Evolutionary conservation across 2,113 vertebrate species (phyloP), one percentile per base, ranked within the genome.

Genomic region (Pteruthius melanotis): DNA sequence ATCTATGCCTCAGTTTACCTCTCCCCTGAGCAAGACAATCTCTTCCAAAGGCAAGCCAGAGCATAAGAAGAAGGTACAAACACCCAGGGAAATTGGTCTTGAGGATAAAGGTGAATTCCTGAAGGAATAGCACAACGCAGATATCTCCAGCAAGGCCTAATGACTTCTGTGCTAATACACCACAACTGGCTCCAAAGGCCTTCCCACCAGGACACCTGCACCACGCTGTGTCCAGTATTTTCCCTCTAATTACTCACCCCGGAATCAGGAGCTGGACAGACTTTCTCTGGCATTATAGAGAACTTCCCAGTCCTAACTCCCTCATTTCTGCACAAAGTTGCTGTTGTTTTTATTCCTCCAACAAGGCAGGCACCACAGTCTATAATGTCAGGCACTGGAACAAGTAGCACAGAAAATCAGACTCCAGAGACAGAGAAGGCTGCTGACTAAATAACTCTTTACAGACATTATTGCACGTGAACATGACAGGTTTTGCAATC

Each of bases 291-390:
- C 94, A 99, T 98, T 24, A 99, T 94, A 56, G 98, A 99, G 97
- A 99, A 99, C 23, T 94, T 98, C 60, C 98, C 99, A 5, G 89
- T 6, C 13, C 98, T 99, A 71, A 96, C 89, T 31, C 99, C 99
- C 37, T 98, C 97, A 39, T 99, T 99, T 93, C 93, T 98, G 95
- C 99, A 99, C 54, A 96, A 35, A 83, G 99, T 95, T 50, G 94
- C 95, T 2, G 83, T 96, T 66, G 98, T 87, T 97, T 99, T 99
- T 22, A 98, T 66, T 49, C 99, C 98, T 78, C 99, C 99, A 8
- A 98, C 92, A 69, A 99, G 98, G 93, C 99, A 99, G 86, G 93
- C 97, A n/a, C 99, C 99, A 60, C 99, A 99, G 95, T 99, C 98
- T 94, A 99, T 92, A 50, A 97, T 72, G 7, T 47, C 95, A 11